Base-by-base conservation (phyloP, 2,797 vertebrate species). In the Sebastes goodei region DNA sequence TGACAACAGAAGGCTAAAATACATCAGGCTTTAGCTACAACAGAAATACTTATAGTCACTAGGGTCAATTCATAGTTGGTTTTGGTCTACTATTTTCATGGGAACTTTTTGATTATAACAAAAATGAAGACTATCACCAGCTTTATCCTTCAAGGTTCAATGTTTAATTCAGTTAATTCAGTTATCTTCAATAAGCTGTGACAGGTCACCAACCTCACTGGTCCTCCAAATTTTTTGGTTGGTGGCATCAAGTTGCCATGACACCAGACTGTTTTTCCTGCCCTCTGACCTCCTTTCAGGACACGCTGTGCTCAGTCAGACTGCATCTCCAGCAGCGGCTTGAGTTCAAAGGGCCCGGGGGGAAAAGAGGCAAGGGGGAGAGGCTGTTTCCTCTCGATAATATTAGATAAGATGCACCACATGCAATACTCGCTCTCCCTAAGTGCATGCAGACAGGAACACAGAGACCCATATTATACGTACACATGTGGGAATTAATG, bases 231-330 rank as follows among this genome's bases (percentile, higher is more conserved):
- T 84, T 84, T 89, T 88, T 81, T 82, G 75, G 76, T 86, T 35
- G 80, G 86, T 92, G 87, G 88, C 90, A 91, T 93, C 80, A 85
- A 81, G 94, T 95, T 95, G 91, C 94, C 92, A 95, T 95, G 94
- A 94, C 94, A 88, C 83, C 92, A 95, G 95, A 96, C 94, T 90
- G 91, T 94, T 94, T 94, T 89, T 90, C 87, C 90, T 95, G 94
- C 87, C 92, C 95, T 94, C 89, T 95, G 94, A 94, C 95, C 94
- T 89, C 81, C 74, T 91, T 87, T 90, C 87, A 94, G 90, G 90
- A 93, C 89, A 85, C 71, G 88, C 93, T 93, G 94, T 87, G 90
- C 92, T 94, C 90, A 90, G 90, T 93, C 90, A 89, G 92, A 92
- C 90, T 76, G 74, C 90, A 92, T 92, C 92, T 89, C 83, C 86